Percentiles rank a stretch among this genome's conserved stretches.
Conservation (phyloP, 2,797 vertebrate genomes). For the Mastacembelus armatus region DNA sequence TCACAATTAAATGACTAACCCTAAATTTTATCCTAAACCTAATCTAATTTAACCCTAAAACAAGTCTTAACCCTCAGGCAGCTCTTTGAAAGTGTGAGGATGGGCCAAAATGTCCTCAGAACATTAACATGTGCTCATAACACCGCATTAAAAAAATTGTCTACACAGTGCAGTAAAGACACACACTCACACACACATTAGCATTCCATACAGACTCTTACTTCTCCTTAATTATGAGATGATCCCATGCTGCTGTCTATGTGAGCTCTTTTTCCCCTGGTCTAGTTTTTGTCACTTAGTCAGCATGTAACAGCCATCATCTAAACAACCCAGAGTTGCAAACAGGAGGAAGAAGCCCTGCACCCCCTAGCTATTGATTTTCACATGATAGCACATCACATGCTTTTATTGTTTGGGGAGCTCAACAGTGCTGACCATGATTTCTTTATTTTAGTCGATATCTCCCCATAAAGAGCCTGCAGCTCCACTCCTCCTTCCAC, state of each 20-base stretch:
- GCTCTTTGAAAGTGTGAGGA: too few species aligned
- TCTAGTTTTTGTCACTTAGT: conserved; percentile 23
- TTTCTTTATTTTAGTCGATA: conserved; percentile 60
- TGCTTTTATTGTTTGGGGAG: conserved; percentile 70
- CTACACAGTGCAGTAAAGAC: neutral
- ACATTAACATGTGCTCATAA: too few species aligned
- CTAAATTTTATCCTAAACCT: too few species aligned
- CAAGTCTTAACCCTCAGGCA: too few species aligned
- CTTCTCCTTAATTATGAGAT: conserved; percentile 1
- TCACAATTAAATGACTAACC: too few species aligned
- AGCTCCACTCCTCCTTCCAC: conserved; percentile 9
- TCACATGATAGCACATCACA: conserved; percentile 74
- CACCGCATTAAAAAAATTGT: too few species aligned
- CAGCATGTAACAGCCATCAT: conserved; percentile 27
- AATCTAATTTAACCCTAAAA: too few species aligned
- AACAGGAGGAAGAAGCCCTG: conserved; percentile 1
- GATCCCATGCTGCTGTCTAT: conserved; percentile 2
- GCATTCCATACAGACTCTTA: neutral
- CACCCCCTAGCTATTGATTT: conserved; percentile 61
- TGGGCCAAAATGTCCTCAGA: too few species aligned
- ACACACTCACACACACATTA: neutral
- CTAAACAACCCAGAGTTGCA: conserved; percentile 18
- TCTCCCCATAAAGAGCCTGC: conserved; percentile 36
- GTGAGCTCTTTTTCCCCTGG: neutral
- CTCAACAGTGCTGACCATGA: conserved; percentile 46